Evolutionary conservation across 2,113 vertebrate genomes (phyloP), one percentile per base, ranked within the genome.

Genomic region (Aviceda subcristata): DNA sequence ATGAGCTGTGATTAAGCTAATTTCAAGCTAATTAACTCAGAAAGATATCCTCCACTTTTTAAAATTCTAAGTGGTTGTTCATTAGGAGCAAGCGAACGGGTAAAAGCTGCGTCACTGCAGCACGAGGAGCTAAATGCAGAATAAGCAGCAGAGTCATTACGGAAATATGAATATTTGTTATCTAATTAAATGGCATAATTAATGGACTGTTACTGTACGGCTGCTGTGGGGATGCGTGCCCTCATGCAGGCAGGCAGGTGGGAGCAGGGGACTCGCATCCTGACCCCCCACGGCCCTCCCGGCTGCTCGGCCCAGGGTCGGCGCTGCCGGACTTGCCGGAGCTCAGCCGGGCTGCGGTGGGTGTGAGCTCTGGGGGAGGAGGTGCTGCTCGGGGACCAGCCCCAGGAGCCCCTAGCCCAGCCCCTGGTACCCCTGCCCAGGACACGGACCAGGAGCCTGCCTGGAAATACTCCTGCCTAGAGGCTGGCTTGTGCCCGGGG

Each of bases 1-100:
- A 99, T 98, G 97, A 98, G 96, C 97, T 98, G 97, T 98, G 99
- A 99, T 98, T 99, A 98, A 99, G 98, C 98, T 98, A 98, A 98
- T 98, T 98, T 98, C 97, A 96, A 98, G 91, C 98, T 98, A 98
- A 99, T 99, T 99, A 98, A 98, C 98, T 98, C 97, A 93, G 97
- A 98, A 98, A 98, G 96, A 98, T 98, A 99, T 98, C 97, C 95
- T 98, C 98, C 97, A 98, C 98, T 98, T 97, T 96, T 97, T 96
- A 98, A 97, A 97, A 98, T 98, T 98, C 98, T 79, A 97, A 98
- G 97, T 97, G 97, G 98, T 78, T 98, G 97, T 98, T 98, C 98
- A 97, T 98, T 97, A 98, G 93, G 94, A 69, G 95, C 18, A 87
- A 98, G 98, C 50, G 57, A 98, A 96, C 46, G 96, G 78, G 74